Percentiles rank a stretch among this genome's conserved stretches.
These are phyloP conservation scores for Listronotus oregonensis DNA, from an alignment of 1,140 invertebrate species.

Conservation along the genomic window DNA sequence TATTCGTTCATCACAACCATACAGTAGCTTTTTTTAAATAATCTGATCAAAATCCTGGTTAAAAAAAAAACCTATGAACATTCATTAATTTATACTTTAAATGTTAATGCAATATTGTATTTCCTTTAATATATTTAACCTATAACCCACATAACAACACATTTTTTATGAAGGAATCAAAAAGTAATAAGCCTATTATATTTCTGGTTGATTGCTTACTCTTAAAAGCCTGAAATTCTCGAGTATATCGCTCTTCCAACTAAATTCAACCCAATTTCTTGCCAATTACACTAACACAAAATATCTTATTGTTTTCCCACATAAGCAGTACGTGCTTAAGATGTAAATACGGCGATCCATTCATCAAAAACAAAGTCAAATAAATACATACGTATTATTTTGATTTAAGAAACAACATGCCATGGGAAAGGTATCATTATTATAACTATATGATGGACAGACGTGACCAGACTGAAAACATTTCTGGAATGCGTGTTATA, in stretches of 20 bases:
- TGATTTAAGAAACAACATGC: slow-evolving; percentile 37
- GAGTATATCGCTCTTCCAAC: background rate
- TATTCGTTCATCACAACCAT: too few species aligned
- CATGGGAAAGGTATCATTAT: slow-evolving; percentile 43
- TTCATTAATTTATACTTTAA: too few species aligned
- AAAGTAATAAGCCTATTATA: too few species aligned
- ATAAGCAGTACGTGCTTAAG: slow-evolving; percentile 1
- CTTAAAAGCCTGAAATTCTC: background rate
- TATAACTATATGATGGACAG: slow-evolving; percentile 41
- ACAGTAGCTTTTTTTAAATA: too few species aligned
- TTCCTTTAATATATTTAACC: too few species aligned
- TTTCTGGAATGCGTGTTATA: slow-evolving; percentile 32
- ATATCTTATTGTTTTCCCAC: slow-evolving; percentile 11
- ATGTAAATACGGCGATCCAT: slow-evolving; percentile 5
- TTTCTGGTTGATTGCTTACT: background rate
- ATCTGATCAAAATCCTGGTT: too few species aligned
- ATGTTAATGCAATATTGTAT: too few species aligned
- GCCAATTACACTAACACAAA: slow-evolving; percentile 3
- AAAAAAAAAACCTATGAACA: too few species aligned
- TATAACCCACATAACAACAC: too few species aligned
- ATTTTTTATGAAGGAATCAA: too few species aligned
- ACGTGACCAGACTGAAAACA: slow-evolving; percentile 41
- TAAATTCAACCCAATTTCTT: background rate
- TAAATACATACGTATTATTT: slow-evolving; percentile 37
- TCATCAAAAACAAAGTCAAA: slow-evolving; percentile 16